Evolutionary conservation across 2,888 invertebrate species (phyloP).

Genomic region (Drosophila gaucha): DNA sequence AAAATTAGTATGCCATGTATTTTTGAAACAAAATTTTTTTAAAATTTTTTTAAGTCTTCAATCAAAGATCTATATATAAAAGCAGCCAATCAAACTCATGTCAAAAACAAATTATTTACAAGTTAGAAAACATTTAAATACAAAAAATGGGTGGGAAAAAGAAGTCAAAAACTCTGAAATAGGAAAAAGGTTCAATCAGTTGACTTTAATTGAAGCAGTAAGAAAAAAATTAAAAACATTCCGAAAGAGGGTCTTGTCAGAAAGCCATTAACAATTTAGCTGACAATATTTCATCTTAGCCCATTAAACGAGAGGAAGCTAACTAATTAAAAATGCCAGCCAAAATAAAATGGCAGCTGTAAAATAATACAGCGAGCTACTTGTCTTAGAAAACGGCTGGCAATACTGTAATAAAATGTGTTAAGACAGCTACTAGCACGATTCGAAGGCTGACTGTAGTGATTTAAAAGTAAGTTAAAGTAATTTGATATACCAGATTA

Average conservation of each 20-base stretch:
- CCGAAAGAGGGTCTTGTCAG: constrained; percentile 21
- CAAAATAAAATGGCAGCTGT: constrained; percentile 45
- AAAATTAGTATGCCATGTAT: too few species aligned
- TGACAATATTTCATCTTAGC: constrained; percentile 35
- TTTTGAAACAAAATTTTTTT: too few species aligned
- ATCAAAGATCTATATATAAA: too few species aligned
- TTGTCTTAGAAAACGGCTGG: background rate
- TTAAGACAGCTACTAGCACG: background rate
- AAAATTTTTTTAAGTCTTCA: too few species aligned
- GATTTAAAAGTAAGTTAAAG: background rate
- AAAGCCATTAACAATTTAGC: constrained; percentile 43
- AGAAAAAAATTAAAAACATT: constrained; percentile 2
- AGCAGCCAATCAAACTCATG: too few species aligned
- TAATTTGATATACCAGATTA: too few species aligned
- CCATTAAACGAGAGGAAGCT: constrained; percentile 25
- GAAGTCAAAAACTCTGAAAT: constrained; percentile 5
- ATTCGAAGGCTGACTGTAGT: background rate
- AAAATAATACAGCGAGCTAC: constrained; percentile 31
- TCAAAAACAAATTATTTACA: background rate
- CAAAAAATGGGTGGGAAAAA: constrained; percentile 2
- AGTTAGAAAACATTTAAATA: constrained; percentile 29
- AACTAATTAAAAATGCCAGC: constrained; percentile 54
- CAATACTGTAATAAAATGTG: constrained; percentile 11
- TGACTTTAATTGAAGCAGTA: background rate
- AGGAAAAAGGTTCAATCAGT: constrained; percentile 31